Evolutionary conservation across 1,140 invertebrate species (phyloP).

Genomic region (Drosophila pandora): DNA sequence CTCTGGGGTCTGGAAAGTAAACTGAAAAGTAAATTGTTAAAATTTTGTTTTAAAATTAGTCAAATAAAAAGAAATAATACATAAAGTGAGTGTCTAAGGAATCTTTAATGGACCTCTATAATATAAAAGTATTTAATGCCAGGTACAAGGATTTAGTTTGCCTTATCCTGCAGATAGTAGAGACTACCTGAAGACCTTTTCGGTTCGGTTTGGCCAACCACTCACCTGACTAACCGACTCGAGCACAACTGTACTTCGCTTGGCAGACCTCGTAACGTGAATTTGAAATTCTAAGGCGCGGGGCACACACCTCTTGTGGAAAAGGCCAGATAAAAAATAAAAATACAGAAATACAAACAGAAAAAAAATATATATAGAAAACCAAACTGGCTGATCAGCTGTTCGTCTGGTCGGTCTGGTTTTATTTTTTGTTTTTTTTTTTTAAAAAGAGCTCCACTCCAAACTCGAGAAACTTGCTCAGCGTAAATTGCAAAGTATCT

Average conservation of each 20-base stretch:
- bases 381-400: constrained; percentile 76
- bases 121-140: neutral
- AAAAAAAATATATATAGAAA: constrained; percentile 10
- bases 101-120: no score
- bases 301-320: constrained; percentile 46
- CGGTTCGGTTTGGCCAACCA: constrained; percentile 10
- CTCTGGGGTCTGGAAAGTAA: constrained; percentile 25
- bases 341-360: constrained; percentile 31
- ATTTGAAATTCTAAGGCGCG: constrained; percentile 70
- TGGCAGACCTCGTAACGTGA: constrained; percentile 44
- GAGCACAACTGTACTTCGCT: constrained; percentile 67
- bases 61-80: neutral
- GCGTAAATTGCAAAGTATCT: constrained; percentile 37
- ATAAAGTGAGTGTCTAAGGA: no score
- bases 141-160: constrained; percentile 1
- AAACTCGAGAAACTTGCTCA: constrained; percentile 66
- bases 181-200: constrained; percentile 15
- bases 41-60: no score
- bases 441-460: constrained; percentile 15
- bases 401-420: constrained; percentile 73
- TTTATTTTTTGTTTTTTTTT: constrained; percentile 18
- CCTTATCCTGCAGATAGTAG: neutral
- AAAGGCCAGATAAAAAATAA: constrained; percentile 55
- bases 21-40: constrained; percentile 9
- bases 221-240: constrained; percentile 28